Base-by-base conservation (phyloP, 2,888 invertebrate genomes). In the Thysanoteuthis rhombus region DNA sequence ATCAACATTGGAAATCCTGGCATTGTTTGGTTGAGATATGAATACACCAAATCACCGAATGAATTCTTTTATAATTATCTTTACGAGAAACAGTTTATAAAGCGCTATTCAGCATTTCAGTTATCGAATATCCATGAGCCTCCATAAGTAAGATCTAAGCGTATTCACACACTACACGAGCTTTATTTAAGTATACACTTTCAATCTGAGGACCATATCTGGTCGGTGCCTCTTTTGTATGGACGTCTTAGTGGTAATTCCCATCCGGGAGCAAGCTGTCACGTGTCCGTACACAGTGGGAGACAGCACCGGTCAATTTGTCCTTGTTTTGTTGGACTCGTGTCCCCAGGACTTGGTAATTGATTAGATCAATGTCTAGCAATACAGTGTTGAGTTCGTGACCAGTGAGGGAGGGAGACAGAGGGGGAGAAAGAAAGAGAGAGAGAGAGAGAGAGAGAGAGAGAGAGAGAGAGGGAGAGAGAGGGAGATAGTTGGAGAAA, bases 161-260 rank as follows among this genome's bases (percentile, higher is more conserved):
- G 19, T n/a, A 75, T n/a, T n/a, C n/a, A 75, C 19, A 10, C n/a
- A n/a, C n/a, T 36, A n/a, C 19, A 4, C n/a, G n/a, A 75, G 75
- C n/a, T 75, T 75, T 75, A 75, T 75, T 75, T 75, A 75, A 75
- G 75, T n/a, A 75, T 75, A 75, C 75, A 75, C n/a, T 75, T 75
- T 75, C 75, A 75, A n/a, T 75, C 16, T 75, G n/a, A 75, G n/a
- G n/a, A 16, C n/a, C 75, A n/a, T 75, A n/a, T 75, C n/a, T 75
- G n/a, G 75, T n/a, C 75, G n/a, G n/a, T n/a, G 75, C 19, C n/a
- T n/a, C 75, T n/a, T n/a, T 75, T 75, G 75, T 75, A n/a, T 4
- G 10, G 75, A 75, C n/a, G 75, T n/a, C n/a, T 75, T 75, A 25
- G 75, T 19, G n/a, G n/a, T n/a, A 75, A 75, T 75, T 75, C 75